Percentiles rank a stretch among this genome's conserved stretches.
Evolutionary conservation across 2,888 invertebrate genomes (phyloP).

Genomic region (Eupithecia dodoneata): DNA sequence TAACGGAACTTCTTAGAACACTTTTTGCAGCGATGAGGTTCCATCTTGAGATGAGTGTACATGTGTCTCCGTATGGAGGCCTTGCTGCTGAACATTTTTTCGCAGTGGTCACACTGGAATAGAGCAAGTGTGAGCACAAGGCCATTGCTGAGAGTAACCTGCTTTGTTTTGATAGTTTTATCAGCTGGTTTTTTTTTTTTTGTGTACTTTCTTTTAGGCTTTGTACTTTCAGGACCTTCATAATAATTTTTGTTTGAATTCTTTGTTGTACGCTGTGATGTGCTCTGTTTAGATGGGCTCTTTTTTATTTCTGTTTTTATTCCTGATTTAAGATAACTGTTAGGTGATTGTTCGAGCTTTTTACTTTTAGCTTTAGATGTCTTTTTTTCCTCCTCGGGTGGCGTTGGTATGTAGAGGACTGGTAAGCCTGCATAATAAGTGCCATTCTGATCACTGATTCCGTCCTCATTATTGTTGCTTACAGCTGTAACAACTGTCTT

Average conservation of each 20-base stretch:
- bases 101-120: slow-evolving; percentile 85
- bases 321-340: slow-evolving; percentile 20
- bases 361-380: slow-evolving; percentile 17
- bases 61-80: slow-evolving; percentile 88
- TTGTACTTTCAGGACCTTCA: slow-evolving; percentile 33
- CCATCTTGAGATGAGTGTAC: slow-evolving; percentile 86
- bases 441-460: slow-evolving; percentile 64
- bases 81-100: slow-evolving; percentile 86
- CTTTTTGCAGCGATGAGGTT: slow-evolving; percentile 85
- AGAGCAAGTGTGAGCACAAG: slow-evolving; percentile 52
- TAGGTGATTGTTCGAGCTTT: slow-evolving; percentile 1
- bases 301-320: slow-evolving; percentile 35
- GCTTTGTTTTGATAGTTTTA: slow-evolving; percentile 44
- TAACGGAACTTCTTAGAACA: slow-evolving; percentile 87
- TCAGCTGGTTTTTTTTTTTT: slow-evolving; percentile 34
- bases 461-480: slow-evolving; percentile 79
- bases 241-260: slow-evolving; percentile 29
- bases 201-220: slow-evolving; percentile 26
- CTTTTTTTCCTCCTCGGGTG: slow-evolving; percentile 11
- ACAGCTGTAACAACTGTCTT: slow-evolving; percentile 39
- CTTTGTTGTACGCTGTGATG: slow-evolving; percentile 24
- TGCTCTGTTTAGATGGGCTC: slow-evolving; percentile 17
- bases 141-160: slow-evolving; percentile 54
- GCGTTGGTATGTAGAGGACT: background rate
- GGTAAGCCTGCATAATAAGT: slow-evolving; percentile 28